Evolutionary conservation across 2,113 vertebrate genomes (phyloP).

Genomic region (Stigmatopora argus): DNA sequence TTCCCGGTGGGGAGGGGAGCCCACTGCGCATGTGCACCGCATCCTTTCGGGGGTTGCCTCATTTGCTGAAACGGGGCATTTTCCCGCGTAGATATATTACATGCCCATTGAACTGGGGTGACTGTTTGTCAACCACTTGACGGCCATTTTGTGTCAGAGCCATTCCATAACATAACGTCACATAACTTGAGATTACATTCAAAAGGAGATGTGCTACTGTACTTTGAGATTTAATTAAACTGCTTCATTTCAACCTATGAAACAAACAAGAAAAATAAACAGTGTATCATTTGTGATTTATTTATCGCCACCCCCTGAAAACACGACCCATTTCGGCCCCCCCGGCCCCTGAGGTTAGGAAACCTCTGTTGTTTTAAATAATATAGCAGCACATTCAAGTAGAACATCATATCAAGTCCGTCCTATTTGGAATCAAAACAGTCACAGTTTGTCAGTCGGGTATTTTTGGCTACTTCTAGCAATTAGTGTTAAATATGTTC

Average conservation of each 20-base stretch:
- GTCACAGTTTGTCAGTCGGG: conserved; percentile 65
- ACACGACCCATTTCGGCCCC: background rate
- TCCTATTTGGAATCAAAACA: conserved; percentile 33
- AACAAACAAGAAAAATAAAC: background rate
- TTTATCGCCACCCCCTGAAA: background rate
- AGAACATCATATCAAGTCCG: conserved; percentile 29
- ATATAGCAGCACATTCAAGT: conserved; percentile 62
- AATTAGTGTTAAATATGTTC: conserved; percentile 47
- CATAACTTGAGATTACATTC: too few species aligned
- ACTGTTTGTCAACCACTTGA: too few species aligned
- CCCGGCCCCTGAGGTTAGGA: background rate
- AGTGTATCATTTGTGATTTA: background rate
- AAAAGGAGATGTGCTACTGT: too few species aligned
- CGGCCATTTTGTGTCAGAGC: too few species aligned
- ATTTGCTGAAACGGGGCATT: conserved; percentile 50
- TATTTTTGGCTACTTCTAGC: conserved; percentile 52
- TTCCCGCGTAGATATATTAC: background rate
- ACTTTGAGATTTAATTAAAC: too few species aligned
- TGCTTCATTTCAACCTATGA: background rate
- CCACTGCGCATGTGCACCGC: conserved; percentile 65
- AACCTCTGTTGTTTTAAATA: conserved; percentile 17
- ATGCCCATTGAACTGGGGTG: too few species aligned
- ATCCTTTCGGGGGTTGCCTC: conserved; percentile 37
- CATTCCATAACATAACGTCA: too few species aligned
- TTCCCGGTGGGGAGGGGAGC: background rate